Percentiles rank a stretch among this genome's conserved stretches.
phyloP scores from a whole-genome alignment of 2,888 invertebrate genomes.

The Yponomeuta sedellus region DNA sequence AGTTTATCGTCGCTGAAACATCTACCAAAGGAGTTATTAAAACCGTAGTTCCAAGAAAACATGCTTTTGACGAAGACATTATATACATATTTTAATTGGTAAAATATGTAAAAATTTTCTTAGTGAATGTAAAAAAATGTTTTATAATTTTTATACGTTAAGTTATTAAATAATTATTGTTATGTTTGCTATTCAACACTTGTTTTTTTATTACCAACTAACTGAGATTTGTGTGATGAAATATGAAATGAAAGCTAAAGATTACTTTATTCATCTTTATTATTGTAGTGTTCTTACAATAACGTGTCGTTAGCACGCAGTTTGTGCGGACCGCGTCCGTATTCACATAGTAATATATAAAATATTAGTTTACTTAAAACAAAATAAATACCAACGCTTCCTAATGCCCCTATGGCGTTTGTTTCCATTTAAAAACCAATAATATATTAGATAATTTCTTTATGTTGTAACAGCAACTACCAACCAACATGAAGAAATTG shows the following conservation, averaged over 20 bases:
- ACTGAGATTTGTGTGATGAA: background rate
- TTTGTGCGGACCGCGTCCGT: slow-evolving; percentile 55
- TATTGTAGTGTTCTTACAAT: slow-evolving; percentile 50
- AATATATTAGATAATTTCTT: slow-evolving; percentile 43
- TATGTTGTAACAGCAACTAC: slow-evolving; percentile 38
- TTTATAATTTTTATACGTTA: too few relatives aligned
- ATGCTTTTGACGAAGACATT: too few relatives aligned
- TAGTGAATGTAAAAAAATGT: too few relatives aligned
- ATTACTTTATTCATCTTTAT: slow-evolving; percentile 1
- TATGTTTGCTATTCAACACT: too few relatives aligned
- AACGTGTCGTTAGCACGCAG: slow-evolving; percentile 65
- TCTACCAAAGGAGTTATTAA: too few relatives aligned
- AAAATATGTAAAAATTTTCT: too few relatives aligned
- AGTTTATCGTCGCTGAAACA: too few relatives aligned
- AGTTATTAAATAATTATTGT: too few relatives aligned
- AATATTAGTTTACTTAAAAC: slow-evolving; percentile 70
- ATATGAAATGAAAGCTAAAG: background rate
- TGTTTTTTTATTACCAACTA: too few relatives aligned
- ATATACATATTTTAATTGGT: too few relatives aligned
- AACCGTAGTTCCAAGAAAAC: too few relatives aligned
- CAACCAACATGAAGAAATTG: slow-evolving; percentile 59
- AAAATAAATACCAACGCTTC: slow-evolving; percentile 71
- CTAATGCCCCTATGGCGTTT: slow-evolving; percentile 59
- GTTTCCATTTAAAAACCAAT: slow-evolving; percentile 37
- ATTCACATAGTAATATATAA: slow-evolving; percentile 58